Evolutionary conservation across 2,113 vertebrate species (phyloP).

Genomic region (Hypocryptadius cinnamomeus): DNA sequence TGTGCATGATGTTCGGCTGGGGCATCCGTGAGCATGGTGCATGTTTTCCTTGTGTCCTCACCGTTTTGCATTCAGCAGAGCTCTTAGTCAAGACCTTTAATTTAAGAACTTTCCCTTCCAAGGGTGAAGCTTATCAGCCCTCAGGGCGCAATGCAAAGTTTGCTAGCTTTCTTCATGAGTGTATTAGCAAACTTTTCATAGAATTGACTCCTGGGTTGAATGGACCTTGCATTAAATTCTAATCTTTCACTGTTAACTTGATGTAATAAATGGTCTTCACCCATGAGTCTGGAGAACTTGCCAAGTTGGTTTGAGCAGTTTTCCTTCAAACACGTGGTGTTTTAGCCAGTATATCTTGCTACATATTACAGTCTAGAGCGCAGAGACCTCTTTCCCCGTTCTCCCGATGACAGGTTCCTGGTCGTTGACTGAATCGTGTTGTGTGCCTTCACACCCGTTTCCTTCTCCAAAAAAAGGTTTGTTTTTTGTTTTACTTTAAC

Average conservation of each 20-base stretch:
- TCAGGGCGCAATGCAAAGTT: neutral
- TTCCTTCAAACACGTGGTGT: slow-evolving; percentile 51
- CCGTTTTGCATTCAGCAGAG: neutral
- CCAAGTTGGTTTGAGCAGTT: slow-evolving; percentile 52
- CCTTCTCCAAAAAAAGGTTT: slow-evolving; percentile 64
- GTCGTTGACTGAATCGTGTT: slow-evolving; percentile 63
- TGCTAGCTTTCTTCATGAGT: neutral
- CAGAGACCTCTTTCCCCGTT: slow-evolving; percentile 61
- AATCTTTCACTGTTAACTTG: slow-evolving; percentile 7
- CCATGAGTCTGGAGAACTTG: slow-evolving; percentile 40
- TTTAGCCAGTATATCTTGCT: slow-evolving; percentile 52
- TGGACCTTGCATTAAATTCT: slow-evolving; percentile 38
- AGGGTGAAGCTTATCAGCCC: neutral
- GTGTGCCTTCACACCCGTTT: slow-evolving; percentile 59
- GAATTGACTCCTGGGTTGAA: slow-evolving; percentile 10
- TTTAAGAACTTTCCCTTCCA: slow-evolving; percentile 1
- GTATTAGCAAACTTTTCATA: neutral
- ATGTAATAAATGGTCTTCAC: slow-evolving; percentile 43
- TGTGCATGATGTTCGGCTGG: neutral
- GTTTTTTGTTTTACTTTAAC: slow-evolving; percentile 48
- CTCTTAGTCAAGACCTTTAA: slow-evolving; percentile 11
- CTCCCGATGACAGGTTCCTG: slow-evolving; percentile 65
- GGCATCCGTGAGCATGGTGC: neutral
- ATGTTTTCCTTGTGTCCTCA: neutral
- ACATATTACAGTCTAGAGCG: slow-evolving; percentile 37